Evolutionary conservation across 2,113 vertebrate species (phyloP).

Genomic region (Patagioenas fasciata): DNA sequence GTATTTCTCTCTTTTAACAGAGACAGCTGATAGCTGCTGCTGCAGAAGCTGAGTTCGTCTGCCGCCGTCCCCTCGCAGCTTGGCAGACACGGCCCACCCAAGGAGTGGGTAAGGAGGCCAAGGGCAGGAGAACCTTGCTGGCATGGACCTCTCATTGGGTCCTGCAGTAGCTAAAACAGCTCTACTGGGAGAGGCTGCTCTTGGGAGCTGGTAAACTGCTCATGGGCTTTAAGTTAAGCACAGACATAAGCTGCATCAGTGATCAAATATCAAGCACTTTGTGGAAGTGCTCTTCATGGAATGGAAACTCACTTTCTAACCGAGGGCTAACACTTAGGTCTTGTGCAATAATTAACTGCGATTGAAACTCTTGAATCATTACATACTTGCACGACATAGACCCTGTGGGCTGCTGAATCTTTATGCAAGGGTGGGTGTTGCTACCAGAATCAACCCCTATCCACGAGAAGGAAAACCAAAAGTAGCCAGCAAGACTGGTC

Average conservation of each 20-base stretch:
- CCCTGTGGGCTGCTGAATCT: not conserved
- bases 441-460: not conserved
- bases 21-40: not conserved
- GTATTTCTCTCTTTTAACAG: not conserved
- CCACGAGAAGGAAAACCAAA: not conserved
- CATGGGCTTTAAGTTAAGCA: not conserved
- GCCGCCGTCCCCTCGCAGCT: rapidly evolving
- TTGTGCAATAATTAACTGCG: not conserved
- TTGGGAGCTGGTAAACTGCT: not conserved
- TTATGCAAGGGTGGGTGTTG: not conserved
- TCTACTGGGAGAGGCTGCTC: not conserved
- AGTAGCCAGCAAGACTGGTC: rapidly evolving
- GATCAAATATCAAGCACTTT: not conserved
- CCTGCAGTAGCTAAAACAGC: not conserved
- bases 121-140: not conserved
- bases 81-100: rapidly evolving
- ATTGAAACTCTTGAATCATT: not conserved
- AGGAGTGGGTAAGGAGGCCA: not conserved
- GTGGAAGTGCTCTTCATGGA: not conserved
- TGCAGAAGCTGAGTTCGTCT: not conserved
- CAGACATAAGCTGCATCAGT: not conserved
- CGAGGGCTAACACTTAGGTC: not conserved
- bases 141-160: rapidly evolving
- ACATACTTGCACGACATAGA: not conserved
- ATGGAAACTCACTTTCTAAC: not conserved